Conservation (phyloP, 2,888 invertebrate species). For the Catonia carolina region DNA sequence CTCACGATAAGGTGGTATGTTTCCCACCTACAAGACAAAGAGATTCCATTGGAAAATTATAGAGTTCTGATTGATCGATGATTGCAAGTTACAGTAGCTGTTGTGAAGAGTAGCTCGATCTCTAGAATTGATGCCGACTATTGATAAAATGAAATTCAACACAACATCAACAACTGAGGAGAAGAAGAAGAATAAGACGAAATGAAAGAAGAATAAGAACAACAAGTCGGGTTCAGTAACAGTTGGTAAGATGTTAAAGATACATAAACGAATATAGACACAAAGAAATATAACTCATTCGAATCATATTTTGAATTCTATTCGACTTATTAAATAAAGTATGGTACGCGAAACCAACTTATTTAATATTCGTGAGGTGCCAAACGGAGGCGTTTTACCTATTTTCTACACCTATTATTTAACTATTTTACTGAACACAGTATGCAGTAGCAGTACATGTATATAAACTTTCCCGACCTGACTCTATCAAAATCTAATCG, state of each 20-base stretch:
- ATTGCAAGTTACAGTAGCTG: slow-evolving; percentile 6
- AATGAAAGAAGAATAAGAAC: too few species aligned
- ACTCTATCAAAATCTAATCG: too few species aligned
- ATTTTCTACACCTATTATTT: slow-evolving; percentile 1
- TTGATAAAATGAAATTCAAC: neutral
- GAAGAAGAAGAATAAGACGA: too few species aligned
- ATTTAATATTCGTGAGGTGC: slow-evolving; percentile 2
- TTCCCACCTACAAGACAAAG: slow-evolving; percentile 13
- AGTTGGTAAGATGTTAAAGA: too few species aligned
- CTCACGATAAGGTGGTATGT: slow-evolving; percentile 13
- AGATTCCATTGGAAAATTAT: slow-evolving; percentile 4
- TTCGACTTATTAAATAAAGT: too few species aligned
- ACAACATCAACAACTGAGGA: neutral
- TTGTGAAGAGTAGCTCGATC: neutral
- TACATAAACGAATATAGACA: too few species aligned
- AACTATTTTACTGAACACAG: neutral
- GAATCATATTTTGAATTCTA: too few species aligned
- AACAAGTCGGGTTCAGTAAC: too few species aligned
- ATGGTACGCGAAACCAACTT: too few species aligned
- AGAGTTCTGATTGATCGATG: slow-evolving; percentile 4
- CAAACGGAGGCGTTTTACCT: neutral
- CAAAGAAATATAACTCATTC: too few species aligned
- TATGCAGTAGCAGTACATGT: too few species aligned
- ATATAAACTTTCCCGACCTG: too few species aligned
- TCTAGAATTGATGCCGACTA: neutral